phyloP scores from a whole-genome alignment of 35 echinoderm and acorn worm genomes.

The Apostichopus japonicus region DNA sequence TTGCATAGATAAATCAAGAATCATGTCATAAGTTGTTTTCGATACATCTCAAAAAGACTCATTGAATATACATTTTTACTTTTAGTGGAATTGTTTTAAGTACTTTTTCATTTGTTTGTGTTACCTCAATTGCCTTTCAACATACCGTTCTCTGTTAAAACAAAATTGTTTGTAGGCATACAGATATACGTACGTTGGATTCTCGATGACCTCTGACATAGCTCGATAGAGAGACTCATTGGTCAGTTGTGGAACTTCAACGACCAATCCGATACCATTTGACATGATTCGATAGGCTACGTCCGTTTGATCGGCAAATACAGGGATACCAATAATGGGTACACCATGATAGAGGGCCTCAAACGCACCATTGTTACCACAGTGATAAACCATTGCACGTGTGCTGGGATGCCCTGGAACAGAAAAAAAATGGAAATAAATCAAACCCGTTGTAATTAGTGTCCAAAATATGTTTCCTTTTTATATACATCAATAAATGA shows the following conservation, averaged over 20 bases:
- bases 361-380: conserved; percentile 71
- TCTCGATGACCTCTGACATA: conserved; percentile 43
- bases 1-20: too few relatives aligned
- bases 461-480: background rate
- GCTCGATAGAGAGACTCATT: conserved; percentile 25
- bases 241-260: conserved; percentile 29
- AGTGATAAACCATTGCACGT: conserved; percentile 58
- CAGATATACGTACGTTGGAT: conserved; percentile 43
- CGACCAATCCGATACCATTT: conserved; percentile 39
- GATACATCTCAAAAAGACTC: too few relatives aligned
- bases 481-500: background rate
- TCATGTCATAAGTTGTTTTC: too few relatives aligned
- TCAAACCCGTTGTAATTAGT: background rate
- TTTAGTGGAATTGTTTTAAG: too few relatives aligned
- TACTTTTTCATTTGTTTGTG: too few relatives aligned
- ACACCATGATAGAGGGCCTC: conserved; percentile 77
- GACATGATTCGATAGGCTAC: conserved; percentile 39
- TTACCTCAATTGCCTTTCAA: too few relatives aligned
- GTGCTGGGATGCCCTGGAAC: conserved; percentile 66
- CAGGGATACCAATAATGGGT: conserved; percentile 59
- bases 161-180: too few relatives aligned
- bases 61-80: too few relatives aligned
- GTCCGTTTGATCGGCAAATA: conserved; percentile 68
- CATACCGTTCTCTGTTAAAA: too few relatives aligned
- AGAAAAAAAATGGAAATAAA: background rate